These are phyloP conservation scores for Rhabdornis inornatus DNA, from an alignment of 2,113 vertebrate species.

Conservation along the genomic window DNA sequence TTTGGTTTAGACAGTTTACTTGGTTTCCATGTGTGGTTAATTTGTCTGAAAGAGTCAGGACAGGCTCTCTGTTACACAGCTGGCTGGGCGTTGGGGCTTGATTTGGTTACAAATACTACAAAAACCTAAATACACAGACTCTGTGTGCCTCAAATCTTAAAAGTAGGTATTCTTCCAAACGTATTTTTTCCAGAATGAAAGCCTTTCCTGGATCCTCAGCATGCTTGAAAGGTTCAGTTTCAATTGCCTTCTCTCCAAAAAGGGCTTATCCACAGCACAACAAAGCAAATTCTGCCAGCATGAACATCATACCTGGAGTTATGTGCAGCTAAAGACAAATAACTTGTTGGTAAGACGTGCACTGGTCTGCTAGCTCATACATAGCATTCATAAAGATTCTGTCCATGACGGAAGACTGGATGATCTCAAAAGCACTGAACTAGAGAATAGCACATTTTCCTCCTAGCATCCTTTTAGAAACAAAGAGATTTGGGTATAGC, in stretches of 20 bases:
- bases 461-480: neutral
- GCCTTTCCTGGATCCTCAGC: neutral
- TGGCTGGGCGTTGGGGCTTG: neutral
- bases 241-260: neutral
- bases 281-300: neutral
- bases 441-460: neutral
- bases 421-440: neutral
- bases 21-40: neutral
- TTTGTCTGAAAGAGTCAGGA: neutral
- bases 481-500: neutral
- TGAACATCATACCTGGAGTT: neutral
- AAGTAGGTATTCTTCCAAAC: neutral
- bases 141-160: neutral
- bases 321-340: neutral
- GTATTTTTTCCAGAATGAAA: neutral
- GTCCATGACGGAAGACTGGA: neutral
- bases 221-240: neutral
- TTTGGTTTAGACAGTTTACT: neutral
- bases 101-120: neutral
- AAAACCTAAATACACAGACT: neutral
- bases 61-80: neutral
- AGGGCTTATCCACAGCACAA: neutral
- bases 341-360: neutral
- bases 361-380: neutral
- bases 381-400: neutral